Base-by-base conservation (phyloP, 2,888 invertebrate species). In the Nowickia ferox region DNA sequence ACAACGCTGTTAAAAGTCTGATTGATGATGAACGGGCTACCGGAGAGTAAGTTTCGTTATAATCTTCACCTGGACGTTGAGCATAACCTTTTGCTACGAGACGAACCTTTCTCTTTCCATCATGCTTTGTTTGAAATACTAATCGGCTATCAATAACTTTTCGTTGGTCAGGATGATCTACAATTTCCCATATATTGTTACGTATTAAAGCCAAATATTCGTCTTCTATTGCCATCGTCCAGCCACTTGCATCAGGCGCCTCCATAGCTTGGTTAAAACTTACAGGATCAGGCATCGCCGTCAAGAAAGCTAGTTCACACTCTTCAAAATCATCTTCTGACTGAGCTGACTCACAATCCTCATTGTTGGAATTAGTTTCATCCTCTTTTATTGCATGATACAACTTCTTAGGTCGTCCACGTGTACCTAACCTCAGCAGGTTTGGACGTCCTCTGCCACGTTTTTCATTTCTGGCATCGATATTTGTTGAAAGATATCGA, bases 31-130 rank as follows among this genome's bases (percentile, higher is more conserved):
- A 30, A 30, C 30, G 30, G 30, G 30, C 30, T 3, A 30, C 30
- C 3, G 30, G 30, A 30, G 30, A 30, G 4, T 30, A 30, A 30
- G 30, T 30, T 30, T 30, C 30, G 4, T 30, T 2, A 30, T 3
- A 30, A 4, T 30, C 4, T 30, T 22, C 22, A 22, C 22, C 79
- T 10, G 46, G 84, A 69, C 81, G 76, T 44, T 87, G 86, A 1
- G 87, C 82, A 59, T 84, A 88, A 10, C 82, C 86, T 76, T 88
- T 86, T 51, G 86, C 87, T 30, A 87, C 87, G 17, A 42, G 40
- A 3, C 78, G 74, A 0, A 61, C 74, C 42, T 63, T 75, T 75
- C 40, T 6, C 68, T 84, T 22, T 82, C 74, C n/a, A 19, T 44
- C 46, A 8, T 84, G 83, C 68, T 86, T 87, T n/a, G n/a, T n/a